A percentile compares a stretch with the other conserved stretches of the same genome.
Evolutionary conservation across 1,140 invertebrate species (phyloP).

Genomic region (Pentalonia nigronervosa): DNA sequence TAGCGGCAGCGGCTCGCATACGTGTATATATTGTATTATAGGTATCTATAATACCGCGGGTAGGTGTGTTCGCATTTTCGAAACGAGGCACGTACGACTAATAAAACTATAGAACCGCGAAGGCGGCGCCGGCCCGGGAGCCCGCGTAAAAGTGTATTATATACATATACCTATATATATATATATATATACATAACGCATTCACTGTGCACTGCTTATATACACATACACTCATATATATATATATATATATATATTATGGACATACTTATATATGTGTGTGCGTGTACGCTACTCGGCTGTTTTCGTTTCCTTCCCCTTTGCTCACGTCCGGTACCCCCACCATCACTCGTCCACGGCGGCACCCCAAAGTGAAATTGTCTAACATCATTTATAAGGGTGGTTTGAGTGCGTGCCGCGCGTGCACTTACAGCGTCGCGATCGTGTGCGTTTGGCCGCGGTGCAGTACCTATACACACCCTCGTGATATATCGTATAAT

Average conservation of each 20-base stretch:
- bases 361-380: constrained; percentile 18
- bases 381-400: constrained; percentile 38
- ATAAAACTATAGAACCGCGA: constrained; percentile 31
- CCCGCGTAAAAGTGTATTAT: not conserved
- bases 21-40: not conserved
- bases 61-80: not conserved
- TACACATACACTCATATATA: no score
- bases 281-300: not conserved
- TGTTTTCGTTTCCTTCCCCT: not conserved
- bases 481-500: not conserved
- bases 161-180: no score
- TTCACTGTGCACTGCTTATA: not conserved
- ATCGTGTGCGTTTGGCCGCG: not conserved
- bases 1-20: not conserved
- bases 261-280: not conserved
- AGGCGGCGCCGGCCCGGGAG: not conserved
- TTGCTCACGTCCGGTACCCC: no score
- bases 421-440: not conserved
- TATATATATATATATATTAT: not conserved
- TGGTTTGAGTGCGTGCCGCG: constrained; percentile 13
- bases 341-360: not conserved
- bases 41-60: not conserved
- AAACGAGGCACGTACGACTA: constrained; percentile 28
- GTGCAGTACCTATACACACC: not conserved
- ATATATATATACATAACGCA: not conserved